Evolutionary conservation across 2,797 vertebrate species (phyloP), one percentile per base, ranked within the genome.

Genomic region (Spinus pinus): DNA sequence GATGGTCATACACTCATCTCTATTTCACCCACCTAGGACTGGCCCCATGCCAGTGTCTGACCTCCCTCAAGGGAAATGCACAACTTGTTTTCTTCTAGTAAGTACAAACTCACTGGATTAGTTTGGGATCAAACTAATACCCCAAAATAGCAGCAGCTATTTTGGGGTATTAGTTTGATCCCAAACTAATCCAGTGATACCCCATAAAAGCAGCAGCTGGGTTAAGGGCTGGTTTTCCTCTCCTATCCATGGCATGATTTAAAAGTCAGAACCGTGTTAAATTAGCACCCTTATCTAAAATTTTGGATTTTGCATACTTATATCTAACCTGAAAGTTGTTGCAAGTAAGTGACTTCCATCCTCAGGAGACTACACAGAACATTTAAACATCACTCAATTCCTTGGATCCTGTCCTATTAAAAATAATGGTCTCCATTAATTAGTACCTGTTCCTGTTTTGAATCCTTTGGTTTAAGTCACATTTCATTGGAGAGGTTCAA

Each of bases 401-500:
- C 81, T 74, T 93, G 81, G 91, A 87, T 72, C 54, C 72, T 7
- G 8, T 74, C 75, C 81, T 67, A 81, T 83, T 86, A 96, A 95
- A 95, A 90, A 91, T 89, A 95, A 97, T 86, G 81, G 61, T 69
- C 53, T 83, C 61, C 75, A 94, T 96, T 93, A 91, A 95, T 94
- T 91, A 96, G 62, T 61, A 69, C 27, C 77, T 81, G 66, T 41
- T 79, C 72, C 92, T 93, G 85, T 92, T 91, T 92, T 93, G 72
- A 89, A 79, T 81, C 54, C 58, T 54, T 71, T 62, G 72, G 66
- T 81, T 89, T 61, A 58, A 96, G 75, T 65, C 79, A 81, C 83
- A 85, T 92, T 95, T 89, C 92, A 71, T 58, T 72, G 72, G 72
- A 88, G 84, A 81, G 65, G 72, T 92, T 95, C 91, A 91, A 95